Evolutionary conservation across 1,140 invertebrate species (phyloP).

Genomic region (Octopus sinensis): DNA sequence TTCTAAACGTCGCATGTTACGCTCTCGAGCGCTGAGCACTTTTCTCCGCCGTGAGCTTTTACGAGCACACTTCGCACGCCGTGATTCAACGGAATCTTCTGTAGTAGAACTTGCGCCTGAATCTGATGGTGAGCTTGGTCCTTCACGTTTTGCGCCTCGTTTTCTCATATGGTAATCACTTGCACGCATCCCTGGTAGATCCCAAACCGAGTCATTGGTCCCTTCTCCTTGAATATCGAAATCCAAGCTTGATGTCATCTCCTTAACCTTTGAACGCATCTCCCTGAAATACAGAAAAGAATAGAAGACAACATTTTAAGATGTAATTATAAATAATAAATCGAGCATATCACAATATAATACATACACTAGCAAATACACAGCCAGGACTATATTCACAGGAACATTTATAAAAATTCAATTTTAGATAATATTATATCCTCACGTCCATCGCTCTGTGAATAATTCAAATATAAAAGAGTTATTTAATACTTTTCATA

Average conservation of each 20-base stretch:
- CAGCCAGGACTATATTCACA: no score
- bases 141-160: constrained; percentile 25
- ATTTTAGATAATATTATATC: no score
- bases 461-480: no score
- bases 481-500: no score
- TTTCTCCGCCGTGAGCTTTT: constrained; percentile 65
- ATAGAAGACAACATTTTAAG: not conserved
- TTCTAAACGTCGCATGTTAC: constrained; percentile 77
- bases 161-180: constrained; percentile 16
- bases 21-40: constrained; percentile 72
- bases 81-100: constrained; percentile 37
- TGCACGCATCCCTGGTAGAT: not conserved
- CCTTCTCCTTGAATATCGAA: constrained; percentile 6
- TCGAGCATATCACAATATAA: no score
- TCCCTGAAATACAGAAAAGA: not conserved
- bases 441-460: no score
- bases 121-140: constrained; percentile 45
- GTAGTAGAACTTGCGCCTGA: constrained; percentile 42
- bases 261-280: constrained; percentile 10
- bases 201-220: constrained; percentile 9
- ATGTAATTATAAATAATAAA: no score
- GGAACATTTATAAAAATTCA: no score
- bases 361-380: no score
- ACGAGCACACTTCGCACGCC: constrained; percentile 41
- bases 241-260: constrained; percentile 10